phyloP scores from a whole-genome alignment of 2,888 invertebrate species.

The Cheiracanthium punctorium region DNA sequence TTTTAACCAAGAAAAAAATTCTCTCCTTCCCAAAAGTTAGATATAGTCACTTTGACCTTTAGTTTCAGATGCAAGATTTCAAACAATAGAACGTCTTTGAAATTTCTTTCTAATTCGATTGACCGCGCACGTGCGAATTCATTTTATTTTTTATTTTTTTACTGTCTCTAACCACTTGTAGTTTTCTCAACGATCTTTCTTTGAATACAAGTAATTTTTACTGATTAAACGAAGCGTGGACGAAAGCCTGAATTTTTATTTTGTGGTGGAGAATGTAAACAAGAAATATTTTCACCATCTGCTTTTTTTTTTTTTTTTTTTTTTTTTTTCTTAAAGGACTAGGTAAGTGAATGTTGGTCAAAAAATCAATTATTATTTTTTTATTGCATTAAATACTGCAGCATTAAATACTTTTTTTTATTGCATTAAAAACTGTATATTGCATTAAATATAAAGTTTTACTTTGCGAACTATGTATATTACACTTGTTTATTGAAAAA shows the following conservation, averaged over 20 bases:
- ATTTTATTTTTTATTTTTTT: not conserved
- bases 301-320: no score
- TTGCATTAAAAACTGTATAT: no score
- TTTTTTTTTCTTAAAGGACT: no score
- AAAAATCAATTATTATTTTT: no score
- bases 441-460: no score
- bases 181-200: not conserved
- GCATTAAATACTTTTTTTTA: no score
- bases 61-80: not conserved
- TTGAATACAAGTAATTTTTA: not conserved
- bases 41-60: not conserved
- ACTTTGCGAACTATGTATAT: no score
- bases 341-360: no score
- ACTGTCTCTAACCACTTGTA: not conserved
- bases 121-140: not conserved
- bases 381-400: no score
- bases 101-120: not conserved
- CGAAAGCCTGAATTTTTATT: not conserved
- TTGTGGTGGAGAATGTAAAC: not conserved
- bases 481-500: no score
- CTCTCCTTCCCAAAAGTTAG: not conserved
- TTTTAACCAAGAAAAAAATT: not conserved
- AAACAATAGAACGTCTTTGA: not conserved
- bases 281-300: no score
- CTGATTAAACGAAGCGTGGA: slow-evolving; percentile 1